Base-by-base conservation (phyloP, 2,888 invertebrate genomes). In the Miltochrista miniata region DNA sequence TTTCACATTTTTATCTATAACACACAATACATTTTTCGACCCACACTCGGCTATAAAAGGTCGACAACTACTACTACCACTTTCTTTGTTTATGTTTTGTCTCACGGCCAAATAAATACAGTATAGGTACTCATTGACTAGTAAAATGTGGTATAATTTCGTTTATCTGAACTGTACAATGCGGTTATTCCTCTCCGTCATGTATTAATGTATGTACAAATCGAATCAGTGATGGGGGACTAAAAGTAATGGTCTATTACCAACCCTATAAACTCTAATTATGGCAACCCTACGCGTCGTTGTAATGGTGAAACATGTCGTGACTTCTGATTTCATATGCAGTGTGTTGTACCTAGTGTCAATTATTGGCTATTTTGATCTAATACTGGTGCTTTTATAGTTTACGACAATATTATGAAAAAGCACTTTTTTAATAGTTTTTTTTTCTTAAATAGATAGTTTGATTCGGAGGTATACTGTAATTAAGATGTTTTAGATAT, bases 331-430 rank as follows among this genome's bases (percentile, higher is more conserved):
- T 67, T 63, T 37, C 43, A 54, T 15, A 34, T 12, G 15, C 42
- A 48, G 51, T 41, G 53, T 64, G 61, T 52, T 49, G 56, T 34
- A 11, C 18, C 35, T 44, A 37, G 24, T 61, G 59, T 38, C 49
- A 64, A 68, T 70, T 68, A 64, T 49, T 53, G 43, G 54, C 56
- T 52, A 64, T 63, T 65, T 58, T 37, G 14, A 54, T 56, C 13
- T 15, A 41, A 46, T 43, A 38, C 48, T 1, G 3, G 18, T 24
- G 5, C 18, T 24, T 59, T 66, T 66, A 59, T 12, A 34, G 11
- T 18, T 7, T 18, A 52, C 63, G 61, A 66, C 10, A 34, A 4
- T 34, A 34, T 24, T n/a, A n/a, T n/a, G n/a, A n/a, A n/a, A n/a
- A n/a, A n/a, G n/a, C n/a, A n/a, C n/a, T n/a, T n/a, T n/a, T n/a